Conservation (phyloP, 2,888 invertebrate species). For the Eupithecia subfuscata region DNA sequence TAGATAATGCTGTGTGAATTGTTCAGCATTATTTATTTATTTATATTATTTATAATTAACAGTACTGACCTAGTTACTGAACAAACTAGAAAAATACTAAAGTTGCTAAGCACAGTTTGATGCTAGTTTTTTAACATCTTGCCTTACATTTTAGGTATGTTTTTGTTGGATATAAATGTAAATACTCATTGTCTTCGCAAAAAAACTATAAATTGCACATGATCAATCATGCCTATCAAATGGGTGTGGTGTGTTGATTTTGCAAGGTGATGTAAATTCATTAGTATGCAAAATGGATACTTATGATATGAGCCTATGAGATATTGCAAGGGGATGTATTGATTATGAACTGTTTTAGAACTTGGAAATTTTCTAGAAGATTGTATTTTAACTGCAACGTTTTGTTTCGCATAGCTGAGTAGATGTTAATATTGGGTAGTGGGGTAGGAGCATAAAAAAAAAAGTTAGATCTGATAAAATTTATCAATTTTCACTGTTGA, state of each 20-base stretch:
- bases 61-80: constrained; percentile 44
- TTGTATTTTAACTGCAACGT: background rate
- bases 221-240: constrained; percentile 24
- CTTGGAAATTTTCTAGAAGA: background rate
- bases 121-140: background rate
- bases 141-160: background rate
- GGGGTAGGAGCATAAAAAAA: too few species aligned
- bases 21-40: too few species aligned
- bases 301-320: constrained; percentile 8
- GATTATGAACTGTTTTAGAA: background rate
- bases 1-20: too few species aligned
- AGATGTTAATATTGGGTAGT: too few species aligned
- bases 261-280: constrained; percentile 29
- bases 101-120: background rate
- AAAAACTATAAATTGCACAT: background rate
- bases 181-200: background rate
- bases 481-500: background rate
- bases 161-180: background rate
- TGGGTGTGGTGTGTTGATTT: constrained; percentile 15
- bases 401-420: background rate
- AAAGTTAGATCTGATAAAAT: background rate
- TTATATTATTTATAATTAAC: constrained; percentile 40
- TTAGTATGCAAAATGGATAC: constrained; percentile 27
- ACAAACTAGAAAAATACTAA: constrained; percentile 23
- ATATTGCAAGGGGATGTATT: too few species aligned